These are phyloP conservation scores for Florisuga fusca DNA, from an alignment of 2,797 vertebrate species.

Conservation along the genomic window DNA sequence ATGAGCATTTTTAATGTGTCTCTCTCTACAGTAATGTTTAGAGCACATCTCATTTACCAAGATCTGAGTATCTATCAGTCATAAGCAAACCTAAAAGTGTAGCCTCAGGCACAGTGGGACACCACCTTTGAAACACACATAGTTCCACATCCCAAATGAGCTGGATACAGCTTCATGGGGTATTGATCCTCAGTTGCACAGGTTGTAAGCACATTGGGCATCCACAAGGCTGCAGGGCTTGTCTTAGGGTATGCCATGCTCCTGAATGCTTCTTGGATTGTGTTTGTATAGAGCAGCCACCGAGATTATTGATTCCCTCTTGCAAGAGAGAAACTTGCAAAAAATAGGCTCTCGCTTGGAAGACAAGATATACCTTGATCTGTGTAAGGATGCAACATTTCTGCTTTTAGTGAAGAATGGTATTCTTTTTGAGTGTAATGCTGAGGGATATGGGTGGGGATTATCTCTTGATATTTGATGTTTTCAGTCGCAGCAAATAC, in stretches of 20 bases:
- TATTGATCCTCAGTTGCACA: background rate
- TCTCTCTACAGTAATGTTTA: background rate
- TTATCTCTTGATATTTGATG: background rate
- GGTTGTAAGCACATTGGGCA: background rate
- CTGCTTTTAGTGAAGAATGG: background rate
- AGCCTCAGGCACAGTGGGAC: background rate
- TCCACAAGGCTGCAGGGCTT: rapidly evolving
- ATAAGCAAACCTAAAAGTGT: background rate
- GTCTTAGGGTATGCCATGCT: background rate
- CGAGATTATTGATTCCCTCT: background rate
- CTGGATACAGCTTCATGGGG: rapidly evolving
- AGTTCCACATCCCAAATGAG: background rate
- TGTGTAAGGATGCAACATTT: background rate
- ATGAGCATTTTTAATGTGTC: background rate
- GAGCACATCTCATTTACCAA: background rate
- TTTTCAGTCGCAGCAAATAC: background rate
- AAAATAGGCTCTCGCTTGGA: background rate
- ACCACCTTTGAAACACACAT: background rate
- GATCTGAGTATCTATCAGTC: background rate
- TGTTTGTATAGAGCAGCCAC: background rate
- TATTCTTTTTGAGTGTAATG: background rate
- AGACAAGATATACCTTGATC: background rate
- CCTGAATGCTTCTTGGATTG: background rate
- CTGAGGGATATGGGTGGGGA: background rate
- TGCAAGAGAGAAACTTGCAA: background rate